Percentiles rank a stretch among this genome's conserved stretches.
Evolutionary conservation across 2,797 vertebrate genomes (phyloP).

Genomic region (Holocentrus rufus): DNA sequence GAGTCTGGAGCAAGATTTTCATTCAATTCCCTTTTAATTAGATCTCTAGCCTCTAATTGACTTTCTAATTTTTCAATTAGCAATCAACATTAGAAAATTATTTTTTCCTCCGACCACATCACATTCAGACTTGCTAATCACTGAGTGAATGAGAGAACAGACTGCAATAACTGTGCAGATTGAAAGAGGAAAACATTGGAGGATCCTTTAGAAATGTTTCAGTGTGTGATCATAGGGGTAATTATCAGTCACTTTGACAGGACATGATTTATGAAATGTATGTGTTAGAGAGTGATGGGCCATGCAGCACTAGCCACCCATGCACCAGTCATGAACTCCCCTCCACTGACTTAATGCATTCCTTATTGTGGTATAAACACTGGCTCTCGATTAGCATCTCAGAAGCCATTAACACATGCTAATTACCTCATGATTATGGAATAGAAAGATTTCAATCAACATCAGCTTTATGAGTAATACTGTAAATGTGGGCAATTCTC

Average conservation of each 20-base stretch:
- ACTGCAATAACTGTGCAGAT: constrained; percentile 50
- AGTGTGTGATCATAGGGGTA: constrained; percentile 70
- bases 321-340: constrained; percentile 41
- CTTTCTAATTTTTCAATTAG: constrained; percentile 99
- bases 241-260: constrained; percentile 66
- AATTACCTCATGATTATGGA: constrained; percentile 72
- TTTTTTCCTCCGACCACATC: constrained; percentile 83
- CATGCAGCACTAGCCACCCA: constrained; percentile 29
- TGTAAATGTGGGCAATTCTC: constrained; percentile 36
- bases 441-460: constrained; percentile 62
- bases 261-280: constrained; percentile 63
- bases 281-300: constrained; percentile 48
- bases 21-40: constrained; percentile 97
- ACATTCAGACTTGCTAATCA: constrained; percentile 86
- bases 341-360: constrained; percentile 46
- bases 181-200: constrained; percentile 53
- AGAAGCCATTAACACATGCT: constrained; percentile 71
- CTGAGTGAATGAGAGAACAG: constrained; percentile 70
- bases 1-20: constrained; percentile 86
- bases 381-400: constrained; percentile 59
- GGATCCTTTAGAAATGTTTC: constrained; percentile 71
- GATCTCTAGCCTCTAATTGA: constrained; percentile 93
- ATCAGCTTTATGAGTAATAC: constrained; percentile 45
- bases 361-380: constrained; percentile 65
- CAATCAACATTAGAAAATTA: constrained; percentile 92